Conservation (phyloP, 2,888 invertebrate genomes). For the Seira ritae region DNA sequence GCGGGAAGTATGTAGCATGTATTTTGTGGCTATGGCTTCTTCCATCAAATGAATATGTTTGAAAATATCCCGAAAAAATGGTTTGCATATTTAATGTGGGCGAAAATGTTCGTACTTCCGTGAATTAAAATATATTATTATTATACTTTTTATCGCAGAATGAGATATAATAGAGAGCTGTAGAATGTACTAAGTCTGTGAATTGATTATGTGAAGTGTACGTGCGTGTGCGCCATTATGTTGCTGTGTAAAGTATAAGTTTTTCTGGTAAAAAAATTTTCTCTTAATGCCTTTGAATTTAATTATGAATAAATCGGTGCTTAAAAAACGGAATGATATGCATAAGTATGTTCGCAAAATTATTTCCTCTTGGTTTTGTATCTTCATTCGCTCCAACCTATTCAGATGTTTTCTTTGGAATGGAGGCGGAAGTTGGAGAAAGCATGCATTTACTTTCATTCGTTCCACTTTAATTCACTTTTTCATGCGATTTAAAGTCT, state of each 20-base stretch:
- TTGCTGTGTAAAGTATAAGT: conserved; percentile 43
- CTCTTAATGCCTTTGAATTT: conserved; percentile 61
- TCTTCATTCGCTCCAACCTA: not conserved
- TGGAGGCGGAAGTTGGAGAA: not conserved
- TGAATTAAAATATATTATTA: too few species aligned
- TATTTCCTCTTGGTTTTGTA: not conserved
- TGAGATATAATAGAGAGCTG: too few species aligned
- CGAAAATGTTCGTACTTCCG: too few species aligned
- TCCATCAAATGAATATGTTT: too few species aligned
- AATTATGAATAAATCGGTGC: conserved; percentile 65
- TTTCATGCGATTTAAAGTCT: not conserved
- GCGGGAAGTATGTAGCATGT: too few species aligned
- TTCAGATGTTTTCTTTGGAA: not conserved
- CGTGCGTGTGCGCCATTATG: conserved; percentile 51
- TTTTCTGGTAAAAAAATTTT: conserved; percentile 55
- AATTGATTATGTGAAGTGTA: conserved; percentile 48
- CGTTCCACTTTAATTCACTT: not conserved
- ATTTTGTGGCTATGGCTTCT: too few species aligned
- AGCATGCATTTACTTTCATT: not conserved
- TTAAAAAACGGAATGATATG: conserved; percentile 48
- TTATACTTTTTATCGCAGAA: too few species aligned
- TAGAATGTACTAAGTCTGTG: conserved; percentile 49
- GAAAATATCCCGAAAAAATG: not conserved
- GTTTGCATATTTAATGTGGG: not conserved
- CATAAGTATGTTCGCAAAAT: not conserved